Evolutionary conservation across 2,888 invertebrate species (phyloP).

Genomic region (Cremastobaeus sp.): DNA sequence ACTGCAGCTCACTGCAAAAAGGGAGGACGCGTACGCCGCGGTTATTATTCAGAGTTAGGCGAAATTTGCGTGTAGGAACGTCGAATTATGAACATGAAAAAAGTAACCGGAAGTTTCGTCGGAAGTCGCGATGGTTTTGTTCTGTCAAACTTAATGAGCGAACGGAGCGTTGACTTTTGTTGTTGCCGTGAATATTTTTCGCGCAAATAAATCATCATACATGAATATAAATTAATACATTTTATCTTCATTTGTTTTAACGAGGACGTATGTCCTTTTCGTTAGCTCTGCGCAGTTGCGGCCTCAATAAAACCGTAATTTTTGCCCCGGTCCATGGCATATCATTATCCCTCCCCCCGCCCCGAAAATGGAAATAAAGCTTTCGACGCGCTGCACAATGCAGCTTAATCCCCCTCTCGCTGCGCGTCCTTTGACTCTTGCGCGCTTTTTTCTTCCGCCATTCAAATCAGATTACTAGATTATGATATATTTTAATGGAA

Average conservation of each 20-base stretch:
- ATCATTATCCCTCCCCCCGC: slow-evolving; percentile 18
- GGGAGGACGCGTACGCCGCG: no score
- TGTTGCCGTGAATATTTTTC: slow-evolving; percentile 38
- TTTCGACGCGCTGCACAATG: slow-evolving; percentile 23
- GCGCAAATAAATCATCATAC: slow-evolving; percentile 1
- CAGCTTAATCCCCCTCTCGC: slow-evolving; percentile 40
- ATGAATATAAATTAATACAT: slow-evolving; percentile 21
- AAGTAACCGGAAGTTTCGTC: slow-evolving; percentile 43
- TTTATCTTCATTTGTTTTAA: slow-evolving; percentile 14
- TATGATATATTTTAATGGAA: slow-evolving; percentile 41
- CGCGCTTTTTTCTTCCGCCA: slow-evolving; percentile 19
- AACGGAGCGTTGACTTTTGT: slow-evolving; percentile 53
- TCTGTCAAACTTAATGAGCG: slow-evolving; percentile 40
- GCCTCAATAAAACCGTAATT: slow-evolving; percentile 17
- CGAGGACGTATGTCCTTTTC: neutral
- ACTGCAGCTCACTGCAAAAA: neutral
- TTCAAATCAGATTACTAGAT: slow-evolving; percentile 40
- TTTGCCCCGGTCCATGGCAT: slow-evolving; percentile 3
- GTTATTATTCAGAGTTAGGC: no score
- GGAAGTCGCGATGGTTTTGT: slow-evolving; percentile 51
- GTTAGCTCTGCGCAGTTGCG: neutral
- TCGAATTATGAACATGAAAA: slow-evolving; percentile 22
- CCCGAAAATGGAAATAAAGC: slow-evolving; percentile 27
- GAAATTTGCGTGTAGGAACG: slow-evolving; percentile 7
- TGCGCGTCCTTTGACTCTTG: slow-evolving; percentile 16